Conservation (phyloP, 2,113 vertebrate genomes). For the Gnathonemus longibarbis region DNA sequence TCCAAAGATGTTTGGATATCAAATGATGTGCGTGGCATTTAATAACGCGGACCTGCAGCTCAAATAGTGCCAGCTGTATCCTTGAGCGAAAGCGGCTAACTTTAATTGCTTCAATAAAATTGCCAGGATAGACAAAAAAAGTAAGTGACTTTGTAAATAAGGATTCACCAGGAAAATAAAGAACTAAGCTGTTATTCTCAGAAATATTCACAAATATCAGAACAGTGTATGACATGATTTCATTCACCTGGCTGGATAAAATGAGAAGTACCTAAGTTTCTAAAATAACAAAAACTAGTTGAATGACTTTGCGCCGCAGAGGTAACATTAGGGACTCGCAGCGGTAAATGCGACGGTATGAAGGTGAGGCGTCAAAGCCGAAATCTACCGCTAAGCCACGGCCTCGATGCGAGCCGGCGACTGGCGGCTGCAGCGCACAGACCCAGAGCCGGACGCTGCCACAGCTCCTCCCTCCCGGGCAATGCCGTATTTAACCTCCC, state of each 20-base stretch:
- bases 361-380: not conserved
- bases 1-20: not conserved
- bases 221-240: not conserved
- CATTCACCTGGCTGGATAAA: not conserved
- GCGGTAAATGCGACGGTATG: not conserved
- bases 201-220: not conserved
- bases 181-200: not conserved
- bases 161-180: not conserved
- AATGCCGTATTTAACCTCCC: not conserved
- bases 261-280: not conserved
- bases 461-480: not conserved
- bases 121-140: not conserved
- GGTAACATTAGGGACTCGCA: not conserved
- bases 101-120: not conserved
- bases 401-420: not conserved
- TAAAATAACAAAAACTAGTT: not conserved
- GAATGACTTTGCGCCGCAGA: not conserved
- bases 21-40: not conserved
- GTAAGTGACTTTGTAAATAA: not conserved
- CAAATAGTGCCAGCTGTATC: not conserved
- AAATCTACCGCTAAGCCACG: not conserved
- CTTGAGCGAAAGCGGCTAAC: not conserved
- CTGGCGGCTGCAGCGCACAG: not conserved
- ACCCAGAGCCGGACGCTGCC: not conserved
- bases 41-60: not conserved